Percentiles rank a stretch among this genome's conserved stretches.
Evolutionary conservation across 2,113 vertebrate genomes (phyloP).

Genomic region (Phocoena phocoena): DNA sequence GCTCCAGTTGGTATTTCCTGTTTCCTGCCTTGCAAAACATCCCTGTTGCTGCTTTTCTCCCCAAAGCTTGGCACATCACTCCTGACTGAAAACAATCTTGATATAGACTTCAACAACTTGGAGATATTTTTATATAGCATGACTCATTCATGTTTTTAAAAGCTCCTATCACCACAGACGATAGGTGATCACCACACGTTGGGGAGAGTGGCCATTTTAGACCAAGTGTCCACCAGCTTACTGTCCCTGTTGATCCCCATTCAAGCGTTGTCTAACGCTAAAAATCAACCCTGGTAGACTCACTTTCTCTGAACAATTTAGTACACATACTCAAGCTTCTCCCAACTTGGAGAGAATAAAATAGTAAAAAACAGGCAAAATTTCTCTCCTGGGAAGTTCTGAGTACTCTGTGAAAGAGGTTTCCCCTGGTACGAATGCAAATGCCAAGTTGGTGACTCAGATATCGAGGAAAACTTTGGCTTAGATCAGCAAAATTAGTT

Average conservation of each 20-base stretch:
- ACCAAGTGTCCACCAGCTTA: not conserved
- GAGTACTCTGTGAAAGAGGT: not conserved
- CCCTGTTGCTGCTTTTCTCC: not conserved
- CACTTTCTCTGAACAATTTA: not conserved
- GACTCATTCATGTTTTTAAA: not conserved
- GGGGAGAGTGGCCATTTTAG: not conserved
- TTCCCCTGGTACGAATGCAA: not conserved
- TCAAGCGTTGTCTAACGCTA: not conserved
- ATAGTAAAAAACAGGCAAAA: not conserved
- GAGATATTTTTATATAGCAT: not conserved
- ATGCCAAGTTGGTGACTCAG: not conserved
- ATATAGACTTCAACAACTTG: constrained; percentile 37
- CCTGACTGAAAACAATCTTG: not conserved
- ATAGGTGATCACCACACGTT: not conserved
- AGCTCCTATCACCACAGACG: not conserved
- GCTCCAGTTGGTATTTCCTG: constrained; percentile 37
- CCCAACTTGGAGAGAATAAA: not conserved
- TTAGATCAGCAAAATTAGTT: not conserved
- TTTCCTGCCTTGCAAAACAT: constrained; percentile 36
- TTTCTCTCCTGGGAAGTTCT: not conserved
- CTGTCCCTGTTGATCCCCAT: not conserved
- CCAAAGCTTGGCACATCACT: not conserved
- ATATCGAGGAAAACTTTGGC: not conserved
- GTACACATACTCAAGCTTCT: not conserved
- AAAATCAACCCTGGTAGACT: not conserved